phyloP scores from a whole-genome alignment of 2,113 vertebrate species.

The Charadrius vociferus region DNA sequence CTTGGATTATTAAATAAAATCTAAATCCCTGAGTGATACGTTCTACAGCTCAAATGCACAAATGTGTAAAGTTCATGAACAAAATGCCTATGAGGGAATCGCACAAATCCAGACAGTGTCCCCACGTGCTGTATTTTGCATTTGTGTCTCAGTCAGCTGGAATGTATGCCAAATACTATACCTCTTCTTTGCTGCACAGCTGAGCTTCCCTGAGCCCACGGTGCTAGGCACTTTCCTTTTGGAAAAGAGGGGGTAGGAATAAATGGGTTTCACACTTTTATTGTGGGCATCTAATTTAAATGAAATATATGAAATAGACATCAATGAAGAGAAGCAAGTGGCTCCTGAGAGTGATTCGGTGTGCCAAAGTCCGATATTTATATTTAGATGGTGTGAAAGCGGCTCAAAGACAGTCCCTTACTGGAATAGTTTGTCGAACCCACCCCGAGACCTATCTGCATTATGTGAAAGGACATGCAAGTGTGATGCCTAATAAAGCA shows the following conservation, averaged over 20 bases:
- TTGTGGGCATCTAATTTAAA: background rate
- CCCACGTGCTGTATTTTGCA: background rate
- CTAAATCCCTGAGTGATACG: background rate
- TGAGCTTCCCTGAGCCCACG: background rate
- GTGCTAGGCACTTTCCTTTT: background rate
- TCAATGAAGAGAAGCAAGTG: background rate
- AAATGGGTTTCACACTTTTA: background rate
- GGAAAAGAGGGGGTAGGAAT: background rate
- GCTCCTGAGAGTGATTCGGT: background rate
- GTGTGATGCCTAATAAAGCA: background rate
- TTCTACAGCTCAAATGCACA: conserved; percentile 18
- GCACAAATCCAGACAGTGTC: conserved; percentile 23
- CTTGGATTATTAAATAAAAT: conserved; percentile 45
- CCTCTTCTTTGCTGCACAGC: background rate
- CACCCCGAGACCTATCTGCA: background rate
- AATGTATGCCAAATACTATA: background rate
- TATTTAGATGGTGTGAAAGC: background rate
- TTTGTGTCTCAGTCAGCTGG: conserved; percentile 9
- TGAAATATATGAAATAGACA: background rate
- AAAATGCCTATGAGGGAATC: background rate
- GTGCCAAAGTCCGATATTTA: background rate
- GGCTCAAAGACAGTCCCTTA: background rate
- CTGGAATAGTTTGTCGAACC: background rate
- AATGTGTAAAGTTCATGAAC: background rate
- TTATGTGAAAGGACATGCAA: background rate